Percentiles rank a stretch among this genome's conserved stretches.
Evolutionary conservation across 2,888 invertebrate species (phyloP).

Genomic region (Cistogaster globosa): DNA sequence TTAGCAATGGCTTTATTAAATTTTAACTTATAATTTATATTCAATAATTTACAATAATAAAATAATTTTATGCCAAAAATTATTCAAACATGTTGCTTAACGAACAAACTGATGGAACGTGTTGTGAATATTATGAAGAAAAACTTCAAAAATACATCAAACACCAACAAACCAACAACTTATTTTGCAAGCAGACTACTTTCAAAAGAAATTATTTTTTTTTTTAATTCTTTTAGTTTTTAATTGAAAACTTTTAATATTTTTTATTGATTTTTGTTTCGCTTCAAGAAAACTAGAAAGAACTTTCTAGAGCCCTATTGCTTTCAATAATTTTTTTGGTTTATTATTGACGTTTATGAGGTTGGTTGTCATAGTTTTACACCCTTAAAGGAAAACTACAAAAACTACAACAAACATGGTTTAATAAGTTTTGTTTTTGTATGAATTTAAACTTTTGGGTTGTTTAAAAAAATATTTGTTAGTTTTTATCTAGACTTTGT

Average conservation of each 20-base stretch:
- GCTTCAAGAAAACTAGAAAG: too few relatives aligned
- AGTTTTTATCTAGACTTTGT: slow-evolving; percentile 55
- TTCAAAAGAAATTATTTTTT: too few relatives aligned
- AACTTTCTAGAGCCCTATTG: too few relatives aligned
- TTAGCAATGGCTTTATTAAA: background rate
- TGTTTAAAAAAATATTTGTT: slow-evolving; percentile 6
- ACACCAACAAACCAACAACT: too few relatives aligned
- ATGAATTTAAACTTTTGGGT: slow-evolving; percentile 21
- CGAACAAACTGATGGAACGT: background rate
- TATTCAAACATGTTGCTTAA: background rate
- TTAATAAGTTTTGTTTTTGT: background rate
- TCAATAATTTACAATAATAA: background rate
- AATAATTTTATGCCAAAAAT: background rate
- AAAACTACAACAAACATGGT: slow-evolving; percentile 2
- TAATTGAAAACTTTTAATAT: too few relatives aligned
- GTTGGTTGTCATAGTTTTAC: slow-evolving; percentile 26
- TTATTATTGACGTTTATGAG: background rate
- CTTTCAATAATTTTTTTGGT: background rate
- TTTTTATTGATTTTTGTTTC: too few relatives aligned
- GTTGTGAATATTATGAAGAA: background rate
- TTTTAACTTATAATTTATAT: background rate
- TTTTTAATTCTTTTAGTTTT: too few relatives aligned
- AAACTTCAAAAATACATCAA: too few relatives aligned
- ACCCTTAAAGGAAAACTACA: slow-evolving; percentile 24
- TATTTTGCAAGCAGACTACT: too few relatives aligned